A percentile compares a stretch with the other conserved stretches of the same genome.
phyloP scores from a whole-genome alignment of 2,797 vertebrate species.

The Propithecus deckenii region DNA sequence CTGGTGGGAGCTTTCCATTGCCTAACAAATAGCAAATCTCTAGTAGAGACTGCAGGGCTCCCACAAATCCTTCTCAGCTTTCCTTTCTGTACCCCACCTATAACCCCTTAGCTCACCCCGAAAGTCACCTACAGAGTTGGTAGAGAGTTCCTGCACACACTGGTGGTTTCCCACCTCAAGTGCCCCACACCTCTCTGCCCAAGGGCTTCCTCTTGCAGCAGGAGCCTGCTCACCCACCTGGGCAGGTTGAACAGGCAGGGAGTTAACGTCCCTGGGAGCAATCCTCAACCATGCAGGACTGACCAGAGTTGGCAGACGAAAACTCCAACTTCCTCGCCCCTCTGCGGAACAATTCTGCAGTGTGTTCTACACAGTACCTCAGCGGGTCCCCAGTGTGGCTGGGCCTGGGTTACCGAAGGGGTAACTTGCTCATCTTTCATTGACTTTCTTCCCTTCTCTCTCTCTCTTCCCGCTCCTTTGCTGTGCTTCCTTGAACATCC shows the following conservation, averaged over 20 bases:
- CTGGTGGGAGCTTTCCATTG: background rate
- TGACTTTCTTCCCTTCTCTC: background rate
- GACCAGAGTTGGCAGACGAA: background rate
- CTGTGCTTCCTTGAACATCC: background rate
- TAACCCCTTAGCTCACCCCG: background rate
- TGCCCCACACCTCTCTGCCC: background rate
- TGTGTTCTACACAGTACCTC: background rate
- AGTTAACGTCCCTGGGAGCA: background rate
- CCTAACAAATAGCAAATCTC: background rate
- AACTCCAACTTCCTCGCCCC: background rate
- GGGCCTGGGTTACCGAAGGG: background rate
- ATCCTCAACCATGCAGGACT: background rate
- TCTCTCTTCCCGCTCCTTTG: background rate
- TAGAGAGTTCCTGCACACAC: background rate
- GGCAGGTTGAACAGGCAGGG: background rate
- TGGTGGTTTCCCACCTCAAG: background rate
- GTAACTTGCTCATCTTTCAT: background rate
- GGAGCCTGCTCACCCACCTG: background rate
- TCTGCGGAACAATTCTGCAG: background rate
- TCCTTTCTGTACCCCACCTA: background rate
- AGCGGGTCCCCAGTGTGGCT: background rate
- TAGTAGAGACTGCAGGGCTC: background rate
- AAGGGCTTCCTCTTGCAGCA: background rate
- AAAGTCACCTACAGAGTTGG: background rate
- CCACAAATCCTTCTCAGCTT: background rate